Evolutionary conservation across 2,888 invertebrate genomes (phyloP).

Genomic region (Caenorhabditis sp.): DNA sequence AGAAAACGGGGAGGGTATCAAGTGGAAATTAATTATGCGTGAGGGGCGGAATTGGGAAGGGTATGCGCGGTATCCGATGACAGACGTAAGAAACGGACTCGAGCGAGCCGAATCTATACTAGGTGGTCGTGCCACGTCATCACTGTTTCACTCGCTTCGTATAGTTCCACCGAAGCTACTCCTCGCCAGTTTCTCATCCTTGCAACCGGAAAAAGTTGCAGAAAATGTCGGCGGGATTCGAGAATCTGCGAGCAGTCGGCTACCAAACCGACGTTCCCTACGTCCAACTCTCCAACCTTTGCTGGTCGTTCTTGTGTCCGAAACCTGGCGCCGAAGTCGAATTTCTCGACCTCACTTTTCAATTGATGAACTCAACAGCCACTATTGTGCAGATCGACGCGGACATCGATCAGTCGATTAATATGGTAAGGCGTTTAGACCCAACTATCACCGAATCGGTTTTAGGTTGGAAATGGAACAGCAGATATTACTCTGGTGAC

Average conservation of each 20-base stretch:
- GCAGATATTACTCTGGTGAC: slow-evolving; percentile 59
- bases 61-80: too few relatives aligned
- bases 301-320: slow-evolving; percentile 60
- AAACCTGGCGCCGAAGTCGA: slow-evolving; percentile 63
- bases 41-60: too few relatives aligned
- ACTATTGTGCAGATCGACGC: slow-evolving; percentile 61
- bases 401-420: slow-evolving; percentile 47
- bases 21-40: too few relatives aligned
- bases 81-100: too few relatives aligned
- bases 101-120: too few relatives aligned
- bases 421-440: too few relatives aligned
- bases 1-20: too few relatives aligned
- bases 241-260: slow-evolving; percentile 54
- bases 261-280: slow-evolving; percentile 57
- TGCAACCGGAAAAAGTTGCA: background rate
- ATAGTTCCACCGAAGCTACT: too few relatives aligned
- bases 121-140: too few relatives aligned
- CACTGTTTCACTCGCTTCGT: too few relatives aligned
- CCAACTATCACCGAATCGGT: background rate
- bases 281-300: slow-evolving; percentile 42
- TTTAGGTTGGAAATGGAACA: slow-evolving; percentile 44
- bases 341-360: slow-evolving; percentile 55
- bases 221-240: slow-evolving; percentile 15
- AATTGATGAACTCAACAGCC: slow-evolving; percentile 58
- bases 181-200: too few relatives aligned